Evolutionary conservation across 2,888 invertebrate species (phyloP), one percentile per base, ranked within the genome.

Genomic region (Osmoderma eremita): DNA sequence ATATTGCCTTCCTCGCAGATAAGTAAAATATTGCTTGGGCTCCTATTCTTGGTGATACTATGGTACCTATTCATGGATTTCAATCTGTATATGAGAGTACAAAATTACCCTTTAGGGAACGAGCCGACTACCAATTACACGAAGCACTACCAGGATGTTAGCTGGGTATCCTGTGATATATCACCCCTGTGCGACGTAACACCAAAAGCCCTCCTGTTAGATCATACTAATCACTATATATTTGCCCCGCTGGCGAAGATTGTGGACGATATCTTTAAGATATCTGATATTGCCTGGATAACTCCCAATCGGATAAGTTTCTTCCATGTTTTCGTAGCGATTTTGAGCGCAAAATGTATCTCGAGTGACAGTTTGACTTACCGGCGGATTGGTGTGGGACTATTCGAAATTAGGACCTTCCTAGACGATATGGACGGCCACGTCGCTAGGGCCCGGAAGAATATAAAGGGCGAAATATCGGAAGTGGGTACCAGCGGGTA

Each of bases 381-480:
- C 20, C 84, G 95, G 24, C 86, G 94, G 18, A 71, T 92, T 0
- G 94, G 91, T 0, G 90, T 94, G 0, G 80, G 93, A 1, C 78
- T 95, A 17, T 95, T 93, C 78, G 91, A 93, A 82, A 80, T 94
- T 41, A 85, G 95, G 72, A 92, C 92, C 71, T 93, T 93, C 83
- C 80, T 95, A 61, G 95, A 95, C 76, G 92, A 93, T 76, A 81
- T 95, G 69, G 95, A 95, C 76, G 95, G 95, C 0, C 91, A 93
- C 76, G 91, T 95, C 1, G 94, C 94, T 0, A 87, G 95, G 68
- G 88, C 88, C 22, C 86, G 91, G 64, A 90, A 89, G 75, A 87
- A 93, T 77, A 88, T 92, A 24, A 86, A 88, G 69, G 92, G 93
- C 0, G 92, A 93, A 79, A 85, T 88, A 20, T 92, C 93, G 0